phyloP scores from a whole-genome alignment of 2,888 invertebrate genomes.

The Lasioglossum morio region DNA sequence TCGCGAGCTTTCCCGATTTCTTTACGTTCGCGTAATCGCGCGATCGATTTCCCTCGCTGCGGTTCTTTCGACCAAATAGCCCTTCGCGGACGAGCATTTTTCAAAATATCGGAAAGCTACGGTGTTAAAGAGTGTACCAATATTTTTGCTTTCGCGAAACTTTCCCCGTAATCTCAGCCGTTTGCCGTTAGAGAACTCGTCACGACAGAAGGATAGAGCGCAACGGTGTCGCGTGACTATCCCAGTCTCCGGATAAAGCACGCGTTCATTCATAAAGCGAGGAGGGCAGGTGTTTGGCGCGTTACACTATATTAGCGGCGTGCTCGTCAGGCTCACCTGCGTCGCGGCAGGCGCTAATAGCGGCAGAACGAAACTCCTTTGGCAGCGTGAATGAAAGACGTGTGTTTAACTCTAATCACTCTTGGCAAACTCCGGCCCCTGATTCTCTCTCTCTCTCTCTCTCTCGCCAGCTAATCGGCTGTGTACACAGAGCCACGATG shows the following conservation, averaged over 20 bases:
- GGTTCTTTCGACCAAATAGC: too few relatives aligned
- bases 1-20: too few relatives aligned
- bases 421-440: conserved; percentile 54
- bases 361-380: conserved; percentile 59
- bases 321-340: conserved; percentile 17
- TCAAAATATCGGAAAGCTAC: too few relatives aligned
- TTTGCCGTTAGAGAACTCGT: not conserved
- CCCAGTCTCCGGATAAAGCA: conserved; percentile 49
- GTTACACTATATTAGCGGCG: conserved; percentile 3
- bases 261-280: conserved; percentile 59
- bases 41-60: not conserved
- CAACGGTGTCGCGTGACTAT: conserved; percentile 62
- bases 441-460: not conserved
- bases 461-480: conserved; percentile 46
- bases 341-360: conserved; percentile 26
- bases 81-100: too few relatives aligned
- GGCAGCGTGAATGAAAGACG: conserved; percentile 68
- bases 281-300: conserved; percentile 33
- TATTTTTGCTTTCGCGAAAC: not conserved
- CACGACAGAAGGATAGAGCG: conserved; percentile 38
- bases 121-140: too few relatives aligned
- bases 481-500: conserved; percentile 48
- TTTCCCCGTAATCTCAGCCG: not conserved
- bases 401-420: conserved; percentile 65
- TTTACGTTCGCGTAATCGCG: too few relatives aligned